These are phyloP conservation scores for Punctoribates punctum DNA, from an alignment of 2,888 invertebrate genomes.

Conservation along the genomic window DNA sequence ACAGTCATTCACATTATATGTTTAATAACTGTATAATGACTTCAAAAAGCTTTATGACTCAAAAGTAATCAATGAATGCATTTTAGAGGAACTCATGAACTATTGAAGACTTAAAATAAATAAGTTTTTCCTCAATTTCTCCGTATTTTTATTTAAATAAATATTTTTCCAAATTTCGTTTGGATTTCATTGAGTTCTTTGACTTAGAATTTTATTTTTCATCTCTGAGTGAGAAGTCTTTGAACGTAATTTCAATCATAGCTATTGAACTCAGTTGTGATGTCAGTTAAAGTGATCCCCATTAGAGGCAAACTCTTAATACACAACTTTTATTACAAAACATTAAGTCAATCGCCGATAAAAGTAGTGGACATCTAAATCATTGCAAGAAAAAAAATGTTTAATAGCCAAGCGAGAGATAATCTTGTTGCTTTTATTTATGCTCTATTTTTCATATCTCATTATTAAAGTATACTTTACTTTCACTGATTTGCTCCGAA, in stretches of 20 bases:
- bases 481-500: no score
- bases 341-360: no score
- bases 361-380: no score
- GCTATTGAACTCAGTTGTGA: background rate
- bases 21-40: background rate
- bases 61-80: background rate
- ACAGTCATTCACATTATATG: background rate
- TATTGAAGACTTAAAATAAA: background rate
- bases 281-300: background rate
- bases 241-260: background rate
- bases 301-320: background rate
- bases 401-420: no score
- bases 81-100: background rate
- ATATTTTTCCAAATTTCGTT: background rate
- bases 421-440: no score
- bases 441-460: no score
- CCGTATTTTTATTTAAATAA: background rate
- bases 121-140: background rate
- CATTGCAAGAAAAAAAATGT: no score
- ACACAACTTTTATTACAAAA: no score
- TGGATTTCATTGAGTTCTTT: slow-evolving; percentile 1
- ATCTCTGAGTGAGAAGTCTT: background rate
- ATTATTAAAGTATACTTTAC: no score
- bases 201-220: background rate
- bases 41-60: background rate